Evolutionary conservation across 2,113 vertebrate genomes (phyloP).

Genomic region (Clinocottus analis): DNA sequence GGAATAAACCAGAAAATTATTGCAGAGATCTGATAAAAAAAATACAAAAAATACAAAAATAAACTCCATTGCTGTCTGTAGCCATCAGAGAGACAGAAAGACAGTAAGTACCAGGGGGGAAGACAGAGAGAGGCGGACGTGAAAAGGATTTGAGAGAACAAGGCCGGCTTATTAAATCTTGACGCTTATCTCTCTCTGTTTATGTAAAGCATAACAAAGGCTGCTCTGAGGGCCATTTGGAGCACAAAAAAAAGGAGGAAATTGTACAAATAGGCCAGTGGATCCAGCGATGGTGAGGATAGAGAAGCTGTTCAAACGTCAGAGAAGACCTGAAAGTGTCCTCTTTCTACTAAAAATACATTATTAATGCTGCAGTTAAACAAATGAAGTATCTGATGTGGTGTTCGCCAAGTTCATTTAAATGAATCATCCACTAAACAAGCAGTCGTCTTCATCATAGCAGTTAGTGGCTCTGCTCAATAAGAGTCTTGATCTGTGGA

Average conservation of each 20-base stretch:
- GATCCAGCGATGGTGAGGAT: neutral
- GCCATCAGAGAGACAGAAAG: neutral
- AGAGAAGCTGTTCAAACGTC: constrained; percentile 10
- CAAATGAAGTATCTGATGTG: neutral
- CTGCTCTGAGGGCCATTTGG: neutral
- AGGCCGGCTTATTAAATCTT: neutral
- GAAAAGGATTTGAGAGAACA: constrained; percentile 19
- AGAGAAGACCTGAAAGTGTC: constrained; percentile 4
- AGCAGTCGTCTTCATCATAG: too few relatives aligned
- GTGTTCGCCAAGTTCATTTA: neutral
- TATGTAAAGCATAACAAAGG: constrained; percentile 16
- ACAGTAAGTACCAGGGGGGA: neutral
- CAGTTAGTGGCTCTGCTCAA: neutral
- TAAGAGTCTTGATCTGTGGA: neutral
- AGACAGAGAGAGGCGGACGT: neutral
- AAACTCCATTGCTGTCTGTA: constrained; percentile 11
- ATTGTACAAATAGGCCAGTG: neutral
- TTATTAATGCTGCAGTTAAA: neutral
- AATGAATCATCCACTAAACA: neutral
- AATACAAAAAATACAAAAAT: neutral
- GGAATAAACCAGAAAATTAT: constrained; percentile 7
- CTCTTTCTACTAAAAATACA: neutral
- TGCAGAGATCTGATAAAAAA: constrained; percentile 33
- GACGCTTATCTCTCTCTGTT: constrained; percentile 22
- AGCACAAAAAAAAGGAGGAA: neutral